Evolutionary conservation across 2,888 invertebrate species (phyloP), one percentile per base, ranked within the genome.

Genomic region (Physocephala rufipes): DNA sequence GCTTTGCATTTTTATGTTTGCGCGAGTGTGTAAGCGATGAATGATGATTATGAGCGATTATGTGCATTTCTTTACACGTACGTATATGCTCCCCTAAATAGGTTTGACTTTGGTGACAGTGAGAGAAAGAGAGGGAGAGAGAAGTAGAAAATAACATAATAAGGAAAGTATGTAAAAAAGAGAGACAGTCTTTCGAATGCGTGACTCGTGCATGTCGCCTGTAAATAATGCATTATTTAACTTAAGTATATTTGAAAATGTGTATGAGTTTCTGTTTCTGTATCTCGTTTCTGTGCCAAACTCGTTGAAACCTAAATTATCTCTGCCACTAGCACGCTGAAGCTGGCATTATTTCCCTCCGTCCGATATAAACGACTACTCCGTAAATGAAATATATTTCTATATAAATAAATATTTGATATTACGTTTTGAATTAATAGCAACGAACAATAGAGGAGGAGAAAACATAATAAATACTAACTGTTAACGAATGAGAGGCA

Each of bases 191-290:
- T 43, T 43, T 58, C 58, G 28, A 9, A 15, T 64, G 66, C 66
- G 66, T 66, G 55, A 36, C 55, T 30, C 55, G 66, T 55, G n/a
- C 55, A 55, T 36, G 66, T 55, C 30, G 55, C 53, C 19, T 55
- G 3, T 28, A 66, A 66, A 66, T 53, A 65, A 65, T 28, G 5
- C 45, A 21, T 53, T 55, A 55, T 43, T 66, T 64, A 26, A 67
- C 36, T 43, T 28, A 55, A n/a, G 19, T 67, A 36, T 1, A 30
- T 16, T 16, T 55, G 55, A 15, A 24, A 43, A n/a, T 47, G 67
- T 53, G 26, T 53, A 9, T 12, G 21, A 47, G 3, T 21, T 16
- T 24, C 28, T 64, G n/a, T 67, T 47, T 59, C 47, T 67, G 24
- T 26, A 28, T 63, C 21, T 55, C 24, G 24, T 55, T 55, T 55